Evolutionary conservation across 2,113 vertebrate genomes (phyloP), one percentile per base, ranked within the genome.

Genomic region (Glaucidium brasilianum): DNA sequence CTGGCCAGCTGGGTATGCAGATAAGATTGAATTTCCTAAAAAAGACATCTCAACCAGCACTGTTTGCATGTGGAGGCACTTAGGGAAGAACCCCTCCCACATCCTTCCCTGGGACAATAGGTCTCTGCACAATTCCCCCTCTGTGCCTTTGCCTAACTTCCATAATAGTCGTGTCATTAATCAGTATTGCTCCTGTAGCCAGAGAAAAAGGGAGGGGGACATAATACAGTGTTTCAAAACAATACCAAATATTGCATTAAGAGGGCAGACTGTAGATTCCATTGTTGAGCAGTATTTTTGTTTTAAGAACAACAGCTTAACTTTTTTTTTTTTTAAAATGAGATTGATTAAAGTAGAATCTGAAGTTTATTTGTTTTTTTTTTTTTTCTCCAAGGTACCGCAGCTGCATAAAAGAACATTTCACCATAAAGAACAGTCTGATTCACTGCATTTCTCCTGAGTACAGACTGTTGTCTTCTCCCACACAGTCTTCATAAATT

Each of bases 391-490:
- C 53, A 92, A 96, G 93, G 89, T 91, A 92, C 85, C 92, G 55
- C 78, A 95, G 84, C 95, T 92, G 89, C 10, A 15, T 91, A 94
- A 96, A 93, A 96, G 93, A 97, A 92, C 77, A 91, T 88, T 96
- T 97, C 94, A 94, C 78, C 78, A 92, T 92, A 90, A 94, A 95
- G 95, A 97, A 90, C 89, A 96, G 78, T 74, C 92, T 96, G 94
- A 97, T 96, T 97, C 91, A 92, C 50, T 95, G 69, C 64, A 75
- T 92, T 96, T 96, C 94, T 97, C 95, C 75, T 91, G 92, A 80
- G 94, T 95, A 97, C 95, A 96, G 91, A 94, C 75, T 93, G 94
- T 94, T 97, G 92, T 96, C 85, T 94, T 96, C 95, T 95, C 96
- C 96, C 93, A 96, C 95, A 90, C 87, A 92, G 47, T 79, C 92